These are phyloP conservation scores for Mobula hypostoma DNA, from an alignment of 2,113 vertebrate species.

Conservation along the genomic window DNA sequence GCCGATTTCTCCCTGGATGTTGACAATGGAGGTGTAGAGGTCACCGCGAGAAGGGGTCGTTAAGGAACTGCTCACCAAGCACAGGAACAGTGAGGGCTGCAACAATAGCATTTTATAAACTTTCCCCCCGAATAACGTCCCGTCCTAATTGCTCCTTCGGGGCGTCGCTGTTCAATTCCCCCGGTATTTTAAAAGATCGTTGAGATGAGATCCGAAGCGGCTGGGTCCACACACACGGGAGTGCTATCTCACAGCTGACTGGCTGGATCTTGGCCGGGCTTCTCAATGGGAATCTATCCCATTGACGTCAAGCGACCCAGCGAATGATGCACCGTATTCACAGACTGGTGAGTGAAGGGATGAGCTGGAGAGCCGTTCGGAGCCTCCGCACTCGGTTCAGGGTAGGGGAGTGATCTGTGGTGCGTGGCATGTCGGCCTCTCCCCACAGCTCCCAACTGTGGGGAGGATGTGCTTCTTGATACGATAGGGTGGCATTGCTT, in stretches of 20 bases:
- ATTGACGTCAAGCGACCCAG: background rate
- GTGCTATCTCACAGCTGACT: background rate
- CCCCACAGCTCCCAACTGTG: too few relatives aligned
- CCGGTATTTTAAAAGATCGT: background rate
- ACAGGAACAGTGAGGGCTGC: conserved; percentile 17
- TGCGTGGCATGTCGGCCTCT: background rate
- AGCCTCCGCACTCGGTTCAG: background rate
- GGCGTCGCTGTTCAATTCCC: background rate
- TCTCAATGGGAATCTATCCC: background rate
- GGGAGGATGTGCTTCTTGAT: too few relatives aligned
- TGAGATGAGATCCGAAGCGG: background rate
- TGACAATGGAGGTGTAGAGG: conserved; percentile 59
- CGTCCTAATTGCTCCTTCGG: too few relatives aligned
- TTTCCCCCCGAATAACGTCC: background rate
- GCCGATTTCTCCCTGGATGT: conserved; percentile 54
- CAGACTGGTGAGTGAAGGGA: background rate
- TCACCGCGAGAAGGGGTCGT: conserved; percentile 42
- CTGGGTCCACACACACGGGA: background rate
- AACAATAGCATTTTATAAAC: background rate
- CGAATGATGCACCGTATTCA: background rate
- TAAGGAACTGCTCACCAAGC: conserved; percentile 36
- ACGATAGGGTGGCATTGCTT: too few relatives aligned
- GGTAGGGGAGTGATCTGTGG: too few relatives aligned
- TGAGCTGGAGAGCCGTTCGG: background rate
- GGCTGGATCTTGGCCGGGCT: background rate